Conservation (phyloP, 2,888 invertebrate genomes). For the Conus canariensis region DNA sequence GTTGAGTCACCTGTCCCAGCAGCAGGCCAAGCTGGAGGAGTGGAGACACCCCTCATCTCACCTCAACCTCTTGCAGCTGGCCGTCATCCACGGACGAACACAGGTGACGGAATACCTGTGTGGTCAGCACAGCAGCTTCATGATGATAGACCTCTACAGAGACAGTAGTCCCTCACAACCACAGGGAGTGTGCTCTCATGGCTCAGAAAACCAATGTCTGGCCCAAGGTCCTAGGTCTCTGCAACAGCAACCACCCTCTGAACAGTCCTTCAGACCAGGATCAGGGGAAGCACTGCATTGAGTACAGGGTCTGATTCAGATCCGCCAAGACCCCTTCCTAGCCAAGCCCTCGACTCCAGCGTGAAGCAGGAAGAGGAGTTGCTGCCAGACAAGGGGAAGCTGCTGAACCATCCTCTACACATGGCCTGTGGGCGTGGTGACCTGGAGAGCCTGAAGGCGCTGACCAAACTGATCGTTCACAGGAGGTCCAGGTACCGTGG, state of each 20-base stretch:
- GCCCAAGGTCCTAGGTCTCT: too few relatives aligned
- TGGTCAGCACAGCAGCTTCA: background rate
- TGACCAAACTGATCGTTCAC: background rate
- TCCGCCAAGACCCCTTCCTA: too few relatives aligned
- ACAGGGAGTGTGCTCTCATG: too few relatives aligned
- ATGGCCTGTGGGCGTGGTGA: constrained; percentile 18
- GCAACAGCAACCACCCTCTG: background rate
- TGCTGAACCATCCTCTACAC: constrained; percentile 21
- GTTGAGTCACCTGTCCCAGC: background rate
- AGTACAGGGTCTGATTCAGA: too few relatives aligned
- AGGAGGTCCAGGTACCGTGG: background rate
- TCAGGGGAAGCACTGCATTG: too few relatives aligned
- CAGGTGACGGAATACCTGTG: background rate
- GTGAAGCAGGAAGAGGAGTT: background rate
- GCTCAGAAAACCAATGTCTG: too few relatives aligned
- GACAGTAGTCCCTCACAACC: too few relatives aligned
- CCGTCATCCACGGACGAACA: background rate
- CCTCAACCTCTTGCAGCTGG: constrained; percentile 22
- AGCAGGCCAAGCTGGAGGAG: background rate
- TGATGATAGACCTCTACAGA: background rate
- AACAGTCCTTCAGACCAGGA: background rate
- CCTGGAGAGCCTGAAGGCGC: background rate
- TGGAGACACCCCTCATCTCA: background rate
- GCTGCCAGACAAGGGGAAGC: background rate
- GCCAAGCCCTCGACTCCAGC: too few relatives aligned